Evolutionary conservation across 2,888 invertebrate species (phyloP).

Genomic region (Plebejus melissa): DNA sequence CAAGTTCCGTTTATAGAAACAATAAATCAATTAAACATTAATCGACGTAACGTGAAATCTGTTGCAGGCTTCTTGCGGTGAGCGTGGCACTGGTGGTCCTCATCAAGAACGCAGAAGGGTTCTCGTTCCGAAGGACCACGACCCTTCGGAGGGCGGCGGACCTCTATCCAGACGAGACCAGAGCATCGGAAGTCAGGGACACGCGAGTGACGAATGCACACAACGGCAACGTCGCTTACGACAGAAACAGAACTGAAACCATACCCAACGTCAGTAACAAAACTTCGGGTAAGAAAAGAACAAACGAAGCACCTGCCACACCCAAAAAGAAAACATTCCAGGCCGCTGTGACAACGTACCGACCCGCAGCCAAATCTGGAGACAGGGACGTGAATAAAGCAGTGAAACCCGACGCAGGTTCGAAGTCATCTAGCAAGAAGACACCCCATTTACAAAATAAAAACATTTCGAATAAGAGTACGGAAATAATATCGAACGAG

Average conservation of each 20-base stretch:
- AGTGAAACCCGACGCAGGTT: neutral
- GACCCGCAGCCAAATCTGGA: neutral
- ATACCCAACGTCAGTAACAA: neutral
- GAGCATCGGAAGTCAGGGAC: neutral
- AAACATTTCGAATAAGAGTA: neutral
- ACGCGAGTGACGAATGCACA: neutral
- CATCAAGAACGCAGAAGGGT: neutral
- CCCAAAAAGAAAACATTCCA: neutral
- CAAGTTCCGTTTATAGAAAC: constrained; percentile 13
- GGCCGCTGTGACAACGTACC: neutral
- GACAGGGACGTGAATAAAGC: neutral
- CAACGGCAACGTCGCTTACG: constrained; percentile 8
- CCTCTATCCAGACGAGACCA: constrained; percentile 16
- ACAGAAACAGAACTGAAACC: neutral
- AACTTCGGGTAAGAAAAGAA: neutral
- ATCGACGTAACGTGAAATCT: constrained; percentile 12
- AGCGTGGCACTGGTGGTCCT: constrained; percentile 21
- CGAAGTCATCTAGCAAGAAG: constrained; percentile 1
- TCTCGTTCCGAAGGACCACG: constrained; percentile 15
- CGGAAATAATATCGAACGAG: neutral
- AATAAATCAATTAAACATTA: constrained; percentile 15
- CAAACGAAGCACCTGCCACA: neutral
- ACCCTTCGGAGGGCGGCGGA: constrained; percentile 1
- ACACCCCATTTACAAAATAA: constrained; percentile 15
- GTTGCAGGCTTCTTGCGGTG: constrained; percentile 22